Evolutionary conservation across 1,140 invertebrate genomes (phyloP).

Genomic region (Gryllus bimaculatus): DNA sequence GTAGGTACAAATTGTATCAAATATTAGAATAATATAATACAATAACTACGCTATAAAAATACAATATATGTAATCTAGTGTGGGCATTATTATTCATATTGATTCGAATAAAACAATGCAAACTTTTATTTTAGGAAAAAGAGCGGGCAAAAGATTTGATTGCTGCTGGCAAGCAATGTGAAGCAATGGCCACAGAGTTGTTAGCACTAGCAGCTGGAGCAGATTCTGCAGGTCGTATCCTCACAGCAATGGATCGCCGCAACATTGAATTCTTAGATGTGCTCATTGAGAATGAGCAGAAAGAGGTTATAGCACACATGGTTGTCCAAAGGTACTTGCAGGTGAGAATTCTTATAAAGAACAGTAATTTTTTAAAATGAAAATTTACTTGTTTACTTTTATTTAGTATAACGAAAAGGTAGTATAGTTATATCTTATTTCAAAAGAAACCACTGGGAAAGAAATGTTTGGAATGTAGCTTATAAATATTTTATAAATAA

Average conservation of each 20-base stretch:
- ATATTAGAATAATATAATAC: neutral
- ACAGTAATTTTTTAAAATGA: neutral
- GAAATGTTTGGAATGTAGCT: too few species aligned
- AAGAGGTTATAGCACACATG: slow-evolving; percentile 87
- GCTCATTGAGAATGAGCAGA: slow-evolving; percentile 96
- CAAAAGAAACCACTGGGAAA: too few species aligned
- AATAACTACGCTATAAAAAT: neutral
- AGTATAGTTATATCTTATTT: too few species aligned
- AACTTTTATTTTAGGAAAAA: slow-evolving; percentile 61
- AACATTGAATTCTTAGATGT: slow-evolving; percentile 95
- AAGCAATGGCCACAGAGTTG: slow-evolving; percentile 93
- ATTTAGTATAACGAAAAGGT: too few species aligned
- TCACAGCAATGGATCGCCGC: slow-evolving; percentile 82
- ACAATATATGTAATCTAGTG: neutral
- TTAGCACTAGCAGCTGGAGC: slow-evolving; percentile 85
- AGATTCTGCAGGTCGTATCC: slow-evolving; percentile 82
- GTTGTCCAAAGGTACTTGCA: slow-evolving; percentile 81
- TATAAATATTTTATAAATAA: too few species aligned
- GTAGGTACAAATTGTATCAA: slow-evolving; percentile 34
- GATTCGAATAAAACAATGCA: too few species aligned
- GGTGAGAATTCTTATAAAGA: slow-evolving; percentile 40
- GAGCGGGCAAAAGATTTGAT: slow-evolving; percentile 93
- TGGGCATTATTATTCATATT: too few species aligned
- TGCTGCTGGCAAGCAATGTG: slow-evolving; percentile 89
- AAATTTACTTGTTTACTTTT: too few species aligned